Percentiles rank a stretch among this genome's conserved stretches.
Conservation (phyloP, 2,888 invertebrate species). For the Lamellibrachia columna region DNA sequence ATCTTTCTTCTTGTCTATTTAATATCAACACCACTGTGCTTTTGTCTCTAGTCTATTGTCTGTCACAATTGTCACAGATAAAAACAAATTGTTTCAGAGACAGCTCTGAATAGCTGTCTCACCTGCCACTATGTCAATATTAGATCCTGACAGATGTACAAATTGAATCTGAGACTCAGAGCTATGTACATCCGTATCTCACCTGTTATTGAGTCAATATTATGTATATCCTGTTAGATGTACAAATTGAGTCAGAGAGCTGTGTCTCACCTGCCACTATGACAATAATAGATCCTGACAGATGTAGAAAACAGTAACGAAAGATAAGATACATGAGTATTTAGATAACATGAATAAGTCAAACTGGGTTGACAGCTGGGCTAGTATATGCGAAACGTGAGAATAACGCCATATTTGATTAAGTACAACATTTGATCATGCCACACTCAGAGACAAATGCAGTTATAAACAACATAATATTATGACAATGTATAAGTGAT, state of each 20-base stretch:
- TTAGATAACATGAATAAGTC: not conserved
- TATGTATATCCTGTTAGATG: not conserved
- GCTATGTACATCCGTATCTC: not conserved
- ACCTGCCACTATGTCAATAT: not conserved
- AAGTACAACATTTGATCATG: not conserved
- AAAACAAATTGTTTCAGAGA: not conserved
- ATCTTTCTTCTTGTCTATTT: not conserved
- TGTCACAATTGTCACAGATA: not conserved
- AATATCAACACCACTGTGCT: not conserved
- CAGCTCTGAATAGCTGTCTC: not conserved
- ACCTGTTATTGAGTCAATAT: not conserved
- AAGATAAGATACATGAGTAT: not conserved
- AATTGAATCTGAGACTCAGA: not conserved
- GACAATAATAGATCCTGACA: not conserved
- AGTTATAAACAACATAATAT: not conserved
- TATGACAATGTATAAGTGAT: not conserved
- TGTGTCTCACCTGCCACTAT: not conserved
- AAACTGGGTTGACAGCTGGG: not conserved
- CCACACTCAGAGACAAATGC: not conserved
- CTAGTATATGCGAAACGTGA: not conserved
- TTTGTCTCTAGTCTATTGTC: not conserved
- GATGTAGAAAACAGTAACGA: not conserved
- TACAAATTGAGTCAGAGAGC: not conserved
- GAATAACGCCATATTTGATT: not conserved
- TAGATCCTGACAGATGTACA: not conserved